These are phyloP conservation scores for Addax nasomaculatus DNA, from an alignment of 2,113 vertebrate species.

Conservation along the genomic window DNA sequence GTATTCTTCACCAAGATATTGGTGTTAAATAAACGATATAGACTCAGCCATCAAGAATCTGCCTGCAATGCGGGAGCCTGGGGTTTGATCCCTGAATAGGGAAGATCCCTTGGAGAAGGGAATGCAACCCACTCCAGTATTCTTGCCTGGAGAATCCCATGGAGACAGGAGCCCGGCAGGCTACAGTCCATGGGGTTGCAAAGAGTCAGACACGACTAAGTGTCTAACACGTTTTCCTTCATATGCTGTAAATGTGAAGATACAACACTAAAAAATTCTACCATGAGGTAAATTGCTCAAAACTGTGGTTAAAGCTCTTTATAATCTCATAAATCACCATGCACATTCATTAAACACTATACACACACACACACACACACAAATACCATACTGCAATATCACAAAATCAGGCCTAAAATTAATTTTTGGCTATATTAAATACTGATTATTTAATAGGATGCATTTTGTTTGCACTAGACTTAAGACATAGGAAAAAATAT, in stretches of 20 bases:
- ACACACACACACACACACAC: not conserved
- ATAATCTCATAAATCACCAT: not conserved
- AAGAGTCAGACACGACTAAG: not conserved
- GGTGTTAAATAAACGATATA: not conserved
- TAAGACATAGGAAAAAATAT: not conserved
- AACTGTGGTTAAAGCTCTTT: not conserved
- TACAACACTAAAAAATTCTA: not conserved
- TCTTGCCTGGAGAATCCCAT: not conserved
- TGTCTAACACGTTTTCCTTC: not conserved
- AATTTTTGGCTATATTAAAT: not conserved
- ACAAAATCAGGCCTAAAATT: not conserved
- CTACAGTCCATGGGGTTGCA: not conserved
- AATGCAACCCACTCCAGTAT: not conserved
- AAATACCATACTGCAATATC: not conserved
- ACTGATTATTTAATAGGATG: not conserved
- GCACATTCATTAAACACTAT: slow-evolving; percentile 1
- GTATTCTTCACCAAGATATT: not conserved
- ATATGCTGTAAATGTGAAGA: not conserved
- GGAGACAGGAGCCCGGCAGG: not conserved
- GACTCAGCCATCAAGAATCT: not conserved
- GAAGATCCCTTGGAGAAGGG: not conserved
- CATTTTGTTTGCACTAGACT: not conserved
- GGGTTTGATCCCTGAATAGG: not conserved
- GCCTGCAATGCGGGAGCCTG: not conserved
- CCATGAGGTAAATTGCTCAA: not conserved